Percentiles rank a stretch among this genome's conserved stretches.
Evolutionary conservation across 2,888 invertebrate genomes (phyloP).

Genomic region (Thumatha senex): DNA sequence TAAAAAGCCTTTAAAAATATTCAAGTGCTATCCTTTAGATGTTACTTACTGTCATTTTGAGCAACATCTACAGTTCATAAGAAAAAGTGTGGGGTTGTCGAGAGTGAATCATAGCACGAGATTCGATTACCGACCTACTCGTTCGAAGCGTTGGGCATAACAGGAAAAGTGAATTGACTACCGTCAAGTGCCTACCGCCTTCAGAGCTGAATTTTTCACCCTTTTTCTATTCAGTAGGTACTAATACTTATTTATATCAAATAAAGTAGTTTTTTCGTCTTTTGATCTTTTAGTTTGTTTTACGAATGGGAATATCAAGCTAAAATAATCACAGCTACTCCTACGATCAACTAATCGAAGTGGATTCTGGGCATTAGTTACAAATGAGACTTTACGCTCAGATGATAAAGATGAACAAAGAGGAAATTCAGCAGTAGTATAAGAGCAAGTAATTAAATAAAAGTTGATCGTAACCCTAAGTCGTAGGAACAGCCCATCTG

Average conservation of each 20-base stretch:
- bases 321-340: too few relatives aligned
- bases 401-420: too few relatives aligned
- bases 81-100: constrained; percentile 15
- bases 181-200: constrained; percentile 39
- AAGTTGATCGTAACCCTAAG: too few relatives aligned
- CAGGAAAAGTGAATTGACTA: constrained; percentile 63
- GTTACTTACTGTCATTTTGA: neutral
- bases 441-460: too few relatives aligned
- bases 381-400: too few relatives aligned
- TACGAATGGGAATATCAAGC: too few relatives aligned
- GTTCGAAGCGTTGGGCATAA: constrained; percentile 49
- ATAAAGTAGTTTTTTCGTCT: neutral
- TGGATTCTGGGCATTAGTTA: too few relatives aligned
- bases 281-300: neutral
- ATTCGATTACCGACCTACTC: constrained; percentile 56
- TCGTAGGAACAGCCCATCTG: too few relatives aligned
- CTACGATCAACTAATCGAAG: too few relatives aligned
- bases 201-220: constrained; percentile 34
- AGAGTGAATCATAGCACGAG: constrained; percentile 23
- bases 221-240: neutral
- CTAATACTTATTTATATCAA: too few relatives aligned
- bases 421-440: too few relatives aligned
- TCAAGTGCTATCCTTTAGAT: neutral
- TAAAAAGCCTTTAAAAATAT: neutral
- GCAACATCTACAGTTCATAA: constrained; percentile 13